Conservation (phyloP, 2,797 vertebrate genomes). For the Hemitrygon akajei region DNA sequence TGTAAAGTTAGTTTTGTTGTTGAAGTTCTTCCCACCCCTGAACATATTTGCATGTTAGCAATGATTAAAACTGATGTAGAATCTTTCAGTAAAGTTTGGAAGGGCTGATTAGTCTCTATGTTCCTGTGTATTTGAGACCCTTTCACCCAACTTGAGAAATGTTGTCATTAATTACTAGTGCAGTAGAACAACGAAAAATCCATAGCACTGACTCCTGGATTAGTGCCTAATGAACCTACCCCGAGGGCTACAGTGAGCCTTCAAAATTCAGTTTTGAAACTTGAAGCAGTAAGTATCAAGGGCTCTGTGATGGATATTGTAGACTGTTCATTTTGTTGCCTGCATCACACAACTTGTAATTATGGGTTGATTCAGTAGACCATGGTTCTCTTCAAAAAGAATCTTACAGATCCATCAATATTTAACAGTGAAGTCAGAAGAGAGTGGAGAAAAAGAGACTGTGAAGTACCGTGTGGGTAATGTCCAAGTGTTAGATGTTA, state of each 20-base stretch:
- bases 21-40: neutral
- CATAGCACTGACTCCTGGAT: neutral
- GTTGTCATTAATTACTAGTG: neutral
- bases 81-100: neutral
- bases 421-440: conserved; percentile 25
- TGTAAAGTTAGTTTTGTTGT: neutral
- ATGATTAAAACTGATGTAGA: neutral
- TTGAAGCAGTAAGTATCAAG: neutral
- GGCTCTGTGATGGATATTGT: neutral
- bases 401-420: conserved; percentile 20
- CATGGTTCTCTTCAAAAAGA: conserved; percentile 33
- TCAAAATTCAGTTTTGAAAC: neutral
- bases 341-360: conserved; percentile 28
- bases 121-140: neutral
- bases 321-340: neutral
- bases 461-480: neutral
- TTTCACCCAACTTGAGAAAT: neutral
- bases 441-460: neutral
- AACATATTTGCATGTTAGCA: neutral
- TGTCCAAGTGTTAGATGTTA: neutral
- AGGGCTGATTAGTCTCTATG: neutral
- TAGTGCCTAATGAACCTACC: neutral
- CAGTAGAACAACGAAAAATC: neutral
- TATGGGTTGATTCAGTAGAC: conserved; percentile 38
- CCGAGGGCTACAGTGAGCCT: neutral